phyloP scores from a whole-genome alignment of 2,113 vertebrate species.

The Camelus bactrianus region DNA sequence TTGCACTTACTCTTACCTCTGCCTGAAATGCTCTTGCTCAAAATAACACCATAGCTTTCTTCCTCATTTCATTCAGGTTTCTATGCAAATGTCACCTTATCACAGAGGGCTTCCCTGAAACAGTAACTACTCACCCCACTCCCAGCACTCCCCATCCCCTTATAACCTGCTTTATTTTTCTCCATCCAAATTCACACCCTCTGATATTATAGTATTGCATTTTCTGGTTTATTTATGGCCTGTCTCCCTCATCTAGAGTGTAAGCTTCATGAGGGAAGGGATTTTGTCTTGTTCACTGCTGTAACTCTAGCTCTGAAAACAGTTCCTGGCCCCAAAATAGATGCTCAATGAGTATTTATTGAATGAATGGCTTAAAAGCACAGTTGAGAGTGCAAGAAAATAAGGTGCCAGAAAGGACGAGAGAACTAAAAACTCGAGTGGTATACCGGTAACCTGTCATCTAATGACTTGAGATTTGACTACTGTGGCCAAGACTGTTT shows the following conservation, averaged over 20 bases:
- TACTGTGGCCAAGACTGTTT: neutral
- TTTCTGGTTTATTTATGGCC: neutral
- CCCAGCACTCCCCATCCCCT: neutral
- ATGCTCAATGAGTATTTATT: constrained; percentile 12
- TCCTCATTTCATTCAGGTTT: neutral
- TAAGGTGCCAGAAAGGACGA: neutral
- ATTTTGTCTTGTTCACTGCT: neutral
- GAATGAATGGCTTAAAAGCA: constrained; percentile 4
- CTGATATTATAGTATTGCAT: neutral
- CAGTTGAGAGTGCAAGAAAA: neutral
- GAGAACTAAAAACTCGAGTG: neutral
- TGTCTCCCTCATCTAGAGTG: neutral
- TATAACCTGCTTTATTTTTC: neutral
- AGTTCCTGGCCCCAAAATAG: neutral
- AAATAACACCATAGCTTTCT: neutral
- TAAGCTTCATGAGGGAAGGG: neutral
- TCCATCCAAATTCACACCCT: neutral
- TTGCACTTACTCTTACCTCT: neutral
- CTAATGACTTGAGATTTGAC: neutral
- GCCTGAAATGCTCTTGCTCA: neutral
- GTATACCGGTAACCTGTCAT: neutral
- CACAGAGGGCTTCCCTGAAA: neutral
- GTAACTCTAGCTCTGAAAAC: neutral
- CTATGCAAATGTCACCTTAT: neutral
- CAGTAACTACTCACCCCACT: neutral